Conservation (phyloP, 2,113 vertebrate genomes). For the Sialia sialis region DNA sequence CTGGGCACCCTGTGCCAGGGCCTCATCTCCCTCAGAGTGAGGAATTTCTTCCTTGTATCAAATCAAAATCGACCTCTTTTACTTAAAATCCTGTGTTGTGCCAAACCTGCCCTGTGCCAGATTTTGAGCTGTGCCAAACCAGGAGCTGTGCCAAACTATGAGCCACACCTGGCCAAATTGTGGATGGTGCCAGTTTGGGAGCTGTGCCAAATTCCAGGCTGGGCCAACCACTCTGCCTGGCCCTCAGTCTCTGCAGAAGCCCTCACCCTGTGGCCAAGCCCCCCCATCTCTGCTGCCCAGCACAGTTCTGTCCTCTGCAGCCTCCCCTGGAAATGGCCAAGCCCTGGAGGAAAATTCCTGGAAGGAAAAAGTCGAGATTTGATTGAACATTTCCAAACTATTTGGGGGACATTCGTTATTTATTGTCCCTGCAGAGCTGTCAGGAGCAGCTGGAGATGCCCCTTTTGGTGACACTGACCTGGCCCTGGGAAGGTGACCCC, state of each 20-base stretch:
- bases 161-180: background rate
- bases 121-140: background rate
- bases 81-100: background rate
- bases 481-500: fast-evolving
- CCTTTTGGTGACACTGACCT: fast-evolving
- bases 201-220: background rate
- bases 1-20: background rate
- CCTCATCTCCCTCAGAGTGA: fast-evolving
- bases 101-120: background rate
- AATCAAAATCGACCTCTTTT: background rate
- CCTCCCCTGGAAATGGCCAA: fast-evolving
- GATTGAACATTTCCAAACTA: background rate
- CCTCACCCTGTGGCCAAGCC: background rate
- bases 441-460: fast-evolving
- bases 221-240: background rate
- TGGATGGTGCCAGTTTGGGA: background rate
- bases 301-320: background rate
- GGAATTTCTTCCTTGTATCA: background rate
- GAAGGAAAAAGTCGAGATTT: background rate
- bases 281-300: no score
- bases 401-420: background rate
- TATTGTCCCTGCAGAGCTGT: fast-evolving
- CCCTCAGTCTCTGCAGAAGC: fast-evolving
- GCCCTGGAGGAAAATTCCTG: background rate
- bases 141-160: background rate